Evolutionary conservation across 2,888 invertebrate species (phyloP), one percentile per base, ranked within the genome.

Genomic region (Microchrysa polita): DNA sequence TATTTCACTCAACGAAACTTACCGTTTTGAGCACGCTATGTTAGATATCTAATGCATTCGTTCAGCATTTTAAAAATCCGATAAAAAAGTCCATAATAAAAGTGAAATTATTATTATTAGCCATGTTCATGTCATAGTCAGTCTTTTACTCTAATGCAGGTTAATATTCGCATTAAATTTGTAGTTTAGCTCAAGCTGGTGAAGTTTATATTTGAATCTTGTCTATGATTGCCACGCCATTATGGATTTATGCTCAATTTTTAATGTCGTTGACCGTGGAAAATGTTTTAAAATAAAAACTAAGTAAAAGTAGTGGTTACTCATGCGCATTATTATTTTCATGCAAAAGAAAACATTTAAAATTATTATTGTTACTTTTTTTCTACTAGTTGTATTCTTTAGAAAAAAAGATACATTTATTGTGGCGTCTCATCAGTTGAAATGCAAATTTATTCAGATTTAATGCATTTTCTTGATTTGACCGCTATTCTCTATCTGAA

Each of bases 221-320:
- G 4, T 34, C 27, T 34, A 34, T 34, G 2, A 34, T 34, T 34
- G 48, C 12, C 14, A 4, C 10, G 48, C 14, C 48, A 48, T n/a
- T 48, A n/a, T n/a, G 48, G 48, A 48, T n/a, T 48, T 48, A 48
- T 48, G 27, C 7, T 2, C 27, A 34, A 5, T 34, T 34, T 48
- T 48, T n/a, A n/a, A 48, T 48, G 48, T 48, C 48, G 48, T 48
- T 48, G 48, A 48, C 48, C 48, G 48, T n/a, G 16, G 12, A 48
- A 48, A 48, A n/a, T 48, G 12, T 48, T 48, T n/a, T n/a, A n/a
- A n/a, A 10, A n/a, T 48, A 48, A 48, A 48, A 48, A 48, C 5
- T 48, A 48, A 48, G 48, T 48, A 48, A 48, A 48, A 48, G 48
- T n/a, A n/a, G n/a, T 48, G 12, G 48, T 48, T 48, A 48, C 48